A percentile compares a stretch with the other conserved stretches of the same genome.
Conservation (phyloP, 1,140 invertebrate species). For the Phymastichus coffea region DNA sequence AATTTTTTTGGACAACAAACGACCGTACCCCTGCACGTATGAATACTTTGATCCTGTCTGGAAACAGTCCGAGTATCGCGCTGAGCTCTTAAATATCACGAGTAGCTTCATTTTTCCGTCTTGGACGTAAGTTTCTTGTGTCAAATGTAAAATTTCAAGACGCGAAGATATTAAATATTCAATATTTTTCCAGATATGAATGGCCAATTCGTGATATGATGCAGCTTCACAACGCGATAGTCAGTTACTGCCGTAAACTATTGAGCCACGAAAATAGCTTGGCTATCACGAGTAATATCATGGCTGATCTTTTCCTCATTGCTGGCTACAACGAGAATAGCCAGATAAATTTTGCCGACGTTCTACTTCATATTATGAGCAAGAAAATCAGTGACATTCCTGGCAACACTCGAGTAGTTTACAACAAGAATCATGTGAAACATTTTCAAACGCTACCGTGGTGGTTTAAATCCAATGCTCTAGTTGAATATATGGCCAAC, state of each 20-base stretch:
- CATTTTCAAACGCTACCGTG: slow-evolving; percentile 47
- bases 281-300: slow-evolving; percentile 35
- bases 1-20: slow-evolving; percentile 46
- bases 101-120: slow-evolving; percentile 42
- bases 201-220: slow-evolving; percentile 45
- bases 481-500: slow-evolving; percentile 32
- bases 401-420: slow-evolving; percentile 41
- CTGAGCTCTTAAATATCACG: slow-evolving; percentile 37
- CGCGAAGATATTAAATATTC: slow-evolving; percentile 3
- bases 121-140: slow-evolving; percentile 44
- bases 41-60: slow-evolving; percentile 61
- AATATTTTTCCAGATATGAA: slow-evolving; percentile 37
- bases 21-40: slow-evolving; percentile 53
- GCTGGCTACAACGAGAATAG: slow-evolving; percentile 32
- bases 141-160: slow-evolving; percentile 4
- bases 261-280: slow-evolving; percentile 35
- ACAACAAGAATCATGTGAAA: slow-evolving; percentile 49
- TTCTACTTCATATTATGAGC: slow-evolving; percentile 45
- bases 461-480: slow-evolving; percentile 50
- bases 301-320: slow-evolving; percentile 43
- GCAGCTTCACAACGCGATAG: slow-evolving; percentile 35
- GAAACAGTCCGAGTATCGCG: slow-evolving; percentile 48
- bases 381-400: slow-evolving; percentile 40
- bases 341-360: slow-evolving; percentile 40
- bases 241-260: slow-evolving; percentile 39